phyloP scores from a whole-genome alignment of 2,113 vertebrate genomes.

The Phylloscopus trochilus region DNA sequence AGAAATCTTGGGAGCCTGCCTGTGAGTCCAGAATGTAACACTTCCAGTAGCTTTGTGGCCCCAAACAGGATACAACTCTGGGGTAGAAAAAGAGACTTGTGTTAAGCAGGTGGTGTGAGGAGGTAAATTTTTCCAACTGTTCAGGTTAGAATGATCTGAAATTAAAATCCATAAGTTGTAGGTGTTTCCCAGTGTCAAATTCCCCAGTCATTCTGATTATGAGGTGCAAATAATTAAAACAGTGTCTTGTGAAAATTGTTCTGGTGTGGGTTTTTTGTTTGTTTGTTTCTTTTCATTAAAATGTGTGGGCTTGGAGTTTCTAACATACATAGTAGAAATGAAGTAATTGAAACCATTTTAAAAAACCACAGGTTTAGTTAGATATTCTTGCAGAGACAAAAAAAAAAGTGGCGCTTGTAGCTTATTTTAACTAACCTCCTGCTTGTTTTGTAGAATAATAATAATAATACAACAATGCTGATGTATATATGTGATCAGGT shows the following conservation, averaged over 20 bases:
- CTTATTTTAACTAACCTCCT: neutral
- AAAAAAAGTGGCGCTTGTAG: neutral
- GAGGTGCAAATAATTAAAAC: neutral
- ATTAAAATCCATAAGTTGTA: neutral
- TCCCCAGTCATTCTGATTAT: neutral
- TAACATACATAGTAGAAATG: neutral
- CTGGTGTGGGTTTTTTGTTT: too few relatives aligned
- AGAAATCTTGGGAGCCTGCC: neutral
- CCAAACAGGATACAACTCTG: neutral
- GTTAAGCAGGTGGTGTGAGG: neutral
- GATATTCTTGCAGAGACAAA: neutral
- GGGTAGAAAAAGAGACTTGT: neutral
- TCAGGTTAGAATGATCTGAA: neutral
- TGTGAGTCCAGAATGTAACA: neutral
- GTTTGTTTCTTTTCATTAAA: neutral
- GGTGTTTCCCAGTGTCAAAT: neutral
- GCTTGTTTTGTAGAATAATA: neutral
- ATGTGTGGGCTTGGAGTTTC: neutral
- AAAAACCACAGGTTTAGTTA: neutral
- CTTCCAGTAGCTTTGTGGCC: neutral
- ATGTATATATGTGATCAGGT: accelerated
- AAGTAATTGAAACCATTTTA: neutral
- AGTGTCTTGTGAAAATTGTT: neutral
- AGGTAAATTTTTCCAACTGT: neutral
- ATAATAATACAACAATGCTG: neutral